Evolutionary conservation across 2,797 vertebrate genomes (phyloP), one percentile per base, ranked within the genome.

Genomic region (Sciaenops ocellatus): DNA sequence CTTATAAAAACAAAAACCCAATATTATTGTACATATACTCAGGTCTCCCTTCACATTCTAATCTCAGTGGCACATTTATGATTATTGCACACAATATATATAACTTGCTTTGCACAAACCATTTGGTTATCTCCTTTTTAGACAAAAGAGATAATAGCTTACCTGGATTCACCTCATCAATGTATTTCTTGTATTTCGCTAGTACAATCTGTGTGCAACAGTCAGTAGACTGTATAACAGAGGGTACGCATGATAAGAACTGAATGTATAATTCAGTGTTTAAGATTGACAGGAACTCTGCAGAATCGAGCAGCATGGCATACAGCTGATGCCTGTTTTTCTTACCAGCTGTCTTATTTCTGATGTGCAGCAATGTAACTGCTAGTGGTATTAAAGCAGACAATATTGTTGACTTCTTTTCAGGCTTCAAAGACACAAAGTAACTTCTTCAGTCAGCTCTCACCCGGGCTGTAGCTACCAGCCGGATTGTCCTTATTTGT

Each of bases 401-500:
- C 5, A 34, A 28, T 42, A 42, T 16, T 56, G 50, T 51, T 72
- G 41, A 24, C 41, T 60, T 72, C 20, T 79, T 63, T 60, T 54
- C 22, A 61, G 51, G 13, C 55, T 83, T 81, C 64, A 81, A 78
- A 82, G 66, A 34, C 55, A 75, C 46, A 73, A 73, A 66, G 54
- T 60, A 44, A 20, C 22, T 79, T 54, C 26, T 73, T 81, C 63
- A 54, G 63, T 74, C 60, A 60, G 46, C 64, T 66, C 48, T 77
- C 69, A 70, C 44, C 48, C 44, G 68, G 50, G 16, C 50, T 46
- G 38, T 38, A 54, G 70, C 72, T 66, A 68, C 70, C 30, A 74
- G 72, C 76, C 68, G 48, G 63, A 66, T 66, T 71, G 47, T 64
- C 73, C 50, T 81, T 66, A 80, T 84, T 83, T 85, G 64, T 69